phyloP scores from a whole-genome alignment of 2,113 vertebrate genomes.

The Tragelaphus scriptus region DNA sequence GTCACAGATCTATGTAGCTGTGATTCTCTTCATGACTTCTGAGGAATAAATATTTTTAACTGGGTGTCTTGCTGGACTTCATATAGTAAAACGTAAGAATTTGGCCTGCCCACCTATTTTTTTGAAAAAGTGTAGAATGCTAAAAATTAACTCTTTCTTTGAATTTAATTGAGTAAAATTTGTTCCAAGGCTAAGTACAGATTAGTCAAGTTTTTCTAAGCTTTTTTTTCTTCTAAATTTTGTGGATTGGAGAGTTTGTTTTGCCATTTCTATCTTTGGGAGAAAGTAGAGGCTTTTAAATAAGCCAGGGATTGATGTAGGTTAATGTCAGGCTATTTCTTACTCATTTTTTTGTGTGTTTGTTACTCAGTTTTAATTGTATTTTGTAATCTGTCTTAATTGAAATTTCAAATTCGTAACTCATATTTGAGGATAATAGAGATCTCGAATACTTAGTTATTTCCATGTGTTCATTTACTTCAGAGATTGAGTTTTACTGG shows the following conservation, averaged over 20 bases:
- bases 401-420: slow-evolving; percentile 18
- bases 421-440: neutral
- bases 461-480: neutral
- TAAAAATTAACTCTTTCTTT: slow-evolving; percentile 64
- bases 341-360: neutral
- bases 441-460: neutral
- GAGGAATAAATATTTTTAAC: slow-evolving; percentile 26
- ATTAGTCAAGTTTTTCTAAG: slow-evolving; percentile 15
- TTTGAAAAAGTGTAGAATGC: slow-evolving; percentile 51
- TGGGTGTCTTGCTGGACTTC: slow-evolving; percentile 27
- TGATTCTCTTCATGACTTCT: slow-evolving; percentile 15
- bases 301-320: neutral
- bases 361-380: slow-evolving; percentile 24
- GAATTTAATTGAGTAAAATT: slow-evolving; percentile 53
- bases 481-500: slow-evolving; percentile 38
- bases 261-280: neutral
- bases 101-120: slow-evolving; percentile 55
- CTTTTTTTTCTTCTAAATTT: neutral
- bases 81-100: slow-evolving; percentile 15
- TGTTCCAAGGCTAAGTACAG: slow-evolving; percentile 54
- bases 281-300: slow-evolving; percentile 32
- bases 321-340: slow-evolving; percentile 25
- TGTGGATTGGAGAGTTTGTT: slow-evolving; percentile 51
- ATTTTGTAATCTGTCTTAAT: neutral
- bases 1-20: neutral